These are phyloP conservation scores for Panthera leo DNA, from an alignment of 2,113 vertebrate species.

Conservation along the genomic window DNA sequence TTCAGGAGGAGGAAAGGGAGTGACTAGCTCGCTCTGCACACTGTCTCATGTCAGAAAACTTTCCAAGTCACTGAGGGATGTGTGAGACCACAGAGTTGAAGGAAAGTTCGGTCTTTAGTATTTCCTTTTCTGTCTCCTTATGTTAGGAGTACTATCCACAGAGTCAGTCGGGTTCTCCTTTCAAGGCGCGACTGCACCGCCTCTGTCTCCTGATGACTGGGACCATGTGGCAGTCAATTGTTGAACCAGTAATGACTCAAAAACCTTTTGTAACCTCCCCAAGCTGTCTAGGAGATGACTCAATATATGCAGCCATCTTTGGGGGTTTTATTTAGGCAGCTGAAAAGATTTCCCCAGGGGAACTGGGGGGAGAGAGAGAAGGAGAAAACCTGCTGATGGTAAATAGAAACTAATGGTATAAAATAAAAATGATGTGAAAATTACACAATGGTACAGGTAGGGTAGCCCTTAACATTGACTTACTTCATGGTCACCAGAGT, in stretches of 20 bases:
- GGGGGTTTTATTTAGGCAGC: neutral
- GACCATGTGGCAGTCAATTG: neutral
- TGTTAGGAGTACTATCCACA: conserved; percentile 58
- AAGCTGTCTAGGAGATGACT: neutral
- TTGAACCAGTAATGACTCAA: neutral
- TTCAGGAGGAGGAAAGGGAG: conserved; percentile 68
- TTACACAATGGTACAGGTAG: too few relatives aligned
- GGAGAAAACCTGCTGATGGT: neutral
- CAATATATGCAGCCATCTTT: neutral
- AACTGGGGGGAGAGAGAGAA: neutral
- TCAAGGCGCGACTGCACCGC: neutral
- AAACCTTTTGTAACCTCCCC: conserved; percentile 57
- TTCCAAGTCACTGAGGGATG: conserved; percentile 78
- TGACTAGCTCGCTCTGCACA: conserved; percentile 52
- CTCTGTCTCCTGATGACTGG: neutral
- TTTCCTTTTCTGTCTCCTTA: conserved; percentile 68
- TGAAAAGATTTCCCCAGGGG: neutral
- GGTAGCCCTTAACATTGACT: neutral
- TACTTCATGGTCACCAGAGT: neutral
- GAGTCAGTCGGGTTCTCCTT: conserved; percentile 34
- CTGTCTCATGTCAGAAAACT: conserved; percentile 81
- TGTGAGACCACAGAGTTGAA: conserved; percentile 70
- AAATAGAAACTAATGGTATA: neutral
- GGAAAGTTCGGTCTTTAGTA: conserved; percentile 63
- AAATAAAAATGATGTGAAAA: neutral